phyloP scores from a whole-genome alignment of 1,140 invertebrate species.

The Aphaenogaster ashmeadi region DNA sequence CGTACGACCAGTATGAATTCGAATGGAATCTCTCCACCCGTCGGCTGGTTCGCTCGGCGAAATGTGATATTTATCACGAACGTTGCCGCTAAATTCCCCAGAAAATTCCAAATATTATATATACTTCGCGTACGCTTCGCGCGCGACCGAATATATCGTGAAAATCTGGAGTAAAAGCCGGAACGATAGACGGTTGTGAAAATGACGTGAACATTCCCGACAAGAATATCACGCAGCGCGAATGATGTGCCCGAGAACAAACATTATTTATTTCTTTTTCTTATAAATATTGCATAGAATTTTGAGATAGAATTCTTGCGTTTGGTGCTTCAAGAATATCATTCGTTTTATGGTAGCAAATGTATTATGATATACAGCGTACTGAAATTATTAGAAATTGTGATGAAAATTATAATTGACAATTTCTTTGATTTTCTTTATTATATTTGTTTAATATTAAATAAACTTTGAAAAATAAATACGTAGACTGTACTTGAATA shows the following conservation, averaged over 20 bases:
- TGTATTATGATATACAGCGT: not conserved
- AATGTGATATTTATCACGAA: conserved; percentile 57
- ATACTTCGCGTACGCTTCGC: not conserved
- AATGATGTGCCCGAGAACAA: not conserved
- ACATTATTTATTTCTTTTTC: conserved; percentile 19
- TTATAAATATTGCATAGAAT: conserved; percentile 5
- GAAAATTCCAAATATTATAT: conserved; percentile 61
- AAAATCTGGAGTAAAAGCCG: conserved; percentile 38
- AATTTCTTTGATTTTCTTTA: not conserved
- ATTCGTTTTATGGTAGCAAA: not conserved
- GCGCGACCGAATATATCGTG: conserved; percentile 21
- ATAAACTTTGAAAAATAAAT: not conserved
- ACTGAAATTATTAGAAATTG: not conserved
- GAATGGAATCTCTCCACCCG: conserved; percentile 49
- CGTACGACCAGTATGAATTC: conserved; percentile 57
- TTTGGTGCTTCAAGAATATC: not conserved
- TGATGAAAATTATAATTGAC: not conserved
- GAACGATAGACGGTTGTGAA: conserved; percentile 41
- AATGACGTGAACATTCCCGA: conserved; percentile 37
- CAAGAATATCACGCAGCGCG: conserved; percentile 27
- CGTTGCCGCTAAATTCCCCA: conserved; percentile 54
- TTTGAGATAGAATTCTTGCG: not conserved
- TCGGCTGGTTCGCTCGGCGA: conserved; percentile 34
- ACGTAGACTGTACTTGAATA: not conserved
- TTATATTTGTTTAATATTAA: not conserved